Evolutionary conservation across 2,797 vertebrate genomes (phyloP).

Genomic region (Sciurus vulgaris): DNA sequence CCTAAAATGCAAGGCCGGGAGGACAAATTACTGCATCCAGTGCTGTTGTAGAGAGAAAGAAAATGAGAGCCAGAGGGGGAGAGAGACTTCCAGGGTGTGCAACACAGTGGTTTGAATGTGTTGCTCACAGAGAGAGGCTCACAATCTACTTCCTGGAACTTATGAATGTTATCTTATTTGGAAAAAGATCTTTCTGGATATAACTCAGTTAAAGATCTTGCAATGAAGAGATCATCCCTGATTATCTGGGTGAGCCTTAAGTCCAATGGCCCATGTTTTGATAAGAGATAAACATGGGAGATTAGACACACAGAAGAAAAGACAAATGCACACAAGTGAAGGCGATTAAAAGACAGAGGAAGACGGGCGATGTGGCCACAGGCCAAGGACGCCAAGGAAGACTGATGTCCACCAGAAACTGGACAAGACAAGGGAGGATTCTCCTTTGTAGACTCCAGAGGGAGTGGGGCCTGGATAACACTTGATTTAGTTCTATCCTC

Average conservation of each 20-base stretch:
- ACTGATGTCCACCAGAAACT: background rate
- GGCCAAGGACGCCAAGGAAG: background rate
- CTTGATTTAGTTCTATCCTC: conserved; percentile 9
- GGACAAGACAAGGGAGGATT: background rate
- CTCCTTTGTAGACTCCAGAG: background rate
- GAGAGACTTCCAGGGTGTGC: background rate
- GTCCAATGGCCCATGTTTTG: background rate
- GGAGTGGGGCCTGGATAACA: background rate
- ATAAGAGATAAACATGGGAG: background rate
- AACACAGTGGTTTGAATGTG: background rate
- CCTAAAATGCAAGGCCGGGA: background rate
- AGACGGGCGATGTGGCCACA: background rate
- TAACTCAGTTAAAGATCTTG: background rate
- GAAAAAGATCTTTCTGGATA: background rate
- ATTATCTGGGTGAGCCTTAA: background rate
- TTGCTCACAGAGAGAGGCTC: background rate
- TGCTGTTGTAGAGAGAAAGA: background rate
- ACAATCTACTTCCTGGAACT: background rate
- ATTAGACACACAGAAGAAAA: background rate
- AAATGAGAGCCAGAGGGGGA: background rate
- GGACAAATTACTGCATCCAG: background rate
- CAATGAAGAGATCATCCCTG: background rate
- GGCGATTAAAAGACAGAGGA: background rate
- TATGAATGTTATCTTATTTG: background rate
- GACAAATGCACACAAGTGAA: background rate